phyloP scores from a whole-genome alignment of 2,113 vertebrate genomes.

The Leiothrix lutea region DNA sequence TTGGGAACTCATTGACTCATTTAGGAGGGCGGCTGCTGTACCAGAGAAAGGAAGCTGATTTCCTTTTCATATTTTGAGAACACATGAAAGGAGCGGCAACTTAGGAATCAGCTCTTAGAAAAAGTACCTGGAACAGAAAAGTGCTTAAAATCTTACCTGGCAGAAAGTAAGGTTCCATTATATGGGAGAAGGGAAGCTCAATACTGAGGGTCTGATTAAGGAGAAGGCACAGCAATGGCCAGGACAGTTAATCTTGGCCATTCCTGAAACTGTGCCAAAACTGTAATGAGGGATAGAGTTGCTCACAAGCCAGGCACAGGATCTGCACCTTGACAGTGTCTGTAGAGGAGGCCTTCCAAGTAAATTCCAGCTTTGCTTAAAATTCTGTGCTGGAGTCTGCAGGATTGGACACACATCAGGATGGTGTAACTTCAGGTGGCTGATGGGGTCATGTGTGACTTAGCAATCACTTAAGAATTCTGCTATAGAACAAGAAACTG shows the following conservation, averaged over 20 bases:
- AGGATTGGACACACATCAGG: neutral
- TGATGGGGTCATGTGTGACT: neutral
- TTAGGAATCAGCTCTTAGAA: neutral
- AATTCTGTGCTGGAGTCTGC: neutral
- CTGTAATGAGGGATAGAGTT: neutral
- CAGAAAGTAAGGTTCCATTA: neutral
- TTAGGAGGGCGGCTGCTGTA: neutral
- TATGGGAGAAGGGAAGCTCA: neutral
- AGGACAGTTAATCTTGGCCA: neutral
- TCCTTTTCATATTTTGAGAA: neutral
- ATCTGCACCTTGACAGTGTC: neutral
- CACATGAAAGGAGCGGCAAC: neutral
- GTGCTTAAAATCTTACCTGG: neutral
- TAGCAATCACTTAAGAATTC: neutral
- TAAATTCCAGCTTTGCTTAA: neutral
- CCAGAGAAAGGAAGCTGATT: conserved; percentile 11
- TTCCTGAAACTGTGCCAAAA: neutral
- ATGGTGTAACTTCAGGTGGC: too few relatives aligned
- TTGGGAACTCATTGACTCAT: neutral
- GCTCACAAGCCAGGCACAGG: neutral
- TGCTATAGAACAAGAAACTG: neutral
- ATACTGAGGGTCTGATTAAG: neutral
- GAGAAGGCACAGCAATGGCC: neutral
- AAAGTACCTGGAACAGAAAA: neutral
- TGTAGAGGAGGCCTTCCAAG: neutral